Base-by-base conservation (phyloP, 1,140 invertebrate species). In the Camponotus floridanus region DNA sequence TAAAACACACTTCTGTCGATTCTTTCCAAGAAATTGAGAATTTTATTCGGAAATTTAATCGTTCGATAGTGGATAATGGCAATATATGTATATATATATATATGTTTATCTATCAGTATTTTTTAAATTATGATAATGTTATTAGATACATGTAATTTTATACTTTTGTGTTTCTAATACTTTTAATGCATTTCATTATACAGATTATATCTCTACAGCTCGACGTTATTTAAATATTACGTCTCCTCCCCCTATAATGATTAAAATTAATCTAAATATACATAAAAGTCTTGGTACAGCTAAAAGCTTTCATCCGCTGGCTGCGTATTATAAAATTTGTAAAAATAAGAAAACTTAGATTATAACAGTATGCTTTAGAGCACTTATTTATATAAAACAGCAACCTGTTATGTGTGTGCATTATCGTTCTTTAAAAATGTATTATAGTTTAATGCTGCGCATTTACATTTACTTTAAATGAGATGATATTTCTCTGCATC, bases 391-490 rank as follows among this genome's bases (percentile, higher is more conserved):
- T 18, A 51, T 11, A 1, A 8, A 13, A 26, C 21, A 6, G n/a
- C n/a, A 31, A 76, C 36, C 11, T n/a, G n/a, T n/a, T n/a, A n/a
- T n/a, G 15, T 7, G 6, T 61, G 51, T 61, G 51, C 15, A 59
- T 13, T 26, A n/a, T 55, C 11, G 33, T 36, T 55, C 45, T 1
- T 55, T 8, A 55, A 15, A 5, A 21, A 36, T 36, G 2, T 11
- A 7, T 39, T 39, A 39, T 39, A 26, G 0, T 7, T 59, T 13
- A 33, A 81, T 36, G 33, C 26, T 59, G 11, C 51, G 36, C 26
- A 26, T 81, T 71, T 81, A 45, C 55, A 6, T 71, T 26, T 26
- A 39, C 11, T 70, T 59, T 61, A 73, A 73, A 48, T 31, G 21
- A 81, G 33, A 33, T 45, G n/a, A 70, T 57, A 18, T 21, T 71